Evolutionary conservation across 2,797 vertebrate genomes (phyloP), one percentile per base, ranked within the genome.

Genomic region (Crocidura indochinensis): DNA sequence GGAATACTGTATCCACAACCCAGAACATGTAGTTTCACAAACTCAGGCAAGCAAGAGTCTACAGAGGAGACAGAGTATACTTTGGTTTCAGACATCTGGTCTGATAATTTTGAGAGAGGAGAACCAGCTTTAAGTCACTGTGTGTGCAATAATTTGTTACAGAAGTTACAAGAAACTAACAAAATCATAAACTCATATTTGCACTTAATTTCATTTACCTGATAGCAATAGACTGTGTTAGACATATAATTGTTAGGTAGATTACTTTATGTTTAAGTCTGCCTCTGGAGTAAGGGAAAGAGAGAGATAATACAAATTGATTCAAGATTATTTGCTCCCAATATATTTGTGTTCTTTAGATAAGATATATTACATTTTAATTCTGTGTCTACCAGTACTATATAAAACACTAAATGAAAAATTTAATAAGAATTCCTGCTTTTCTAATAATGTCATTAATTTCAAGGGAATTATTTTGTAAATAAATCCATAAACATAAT

Each of bases 341-440:
- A 51, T 62, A 46, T n/a, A 64, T 74, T 38, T 79, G 26, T 22
- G 71, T 69, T 87, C 17, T 91, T 78, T 82, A 87, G 46, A 60
- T 80, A 90, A 95, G 31, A 77, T 17, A 53, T 4, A 62, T 14
- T 44, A 75, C 0, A 51, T n/a, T 88, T 87, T 60, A 81, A n/a
- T 65, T 84, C 51, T 71, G 29, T 84, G 17, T 60, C 47, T 85
- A 22, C 22, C 29, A 29, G 17, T 90, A 3, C 10, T 74, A 24
- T 60, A 92, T 64, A n/a, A 93, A 94, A 79, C 5, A 90, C 44
- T 6, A 56, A 77, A 92, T 29, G 8, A 60, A 90, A 88, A 90
- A 31, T 17, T 26, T 2, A 78, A 79, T 10, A 80, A 88, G n/a
- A 68, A 71, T 53, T 51, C 2, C 79, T 76, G 29, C 78, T 62